Evolutionary conservation across 2,113 vertebrate species (phyloP).

Genomic region (Syngnathus floridae): DNA sequence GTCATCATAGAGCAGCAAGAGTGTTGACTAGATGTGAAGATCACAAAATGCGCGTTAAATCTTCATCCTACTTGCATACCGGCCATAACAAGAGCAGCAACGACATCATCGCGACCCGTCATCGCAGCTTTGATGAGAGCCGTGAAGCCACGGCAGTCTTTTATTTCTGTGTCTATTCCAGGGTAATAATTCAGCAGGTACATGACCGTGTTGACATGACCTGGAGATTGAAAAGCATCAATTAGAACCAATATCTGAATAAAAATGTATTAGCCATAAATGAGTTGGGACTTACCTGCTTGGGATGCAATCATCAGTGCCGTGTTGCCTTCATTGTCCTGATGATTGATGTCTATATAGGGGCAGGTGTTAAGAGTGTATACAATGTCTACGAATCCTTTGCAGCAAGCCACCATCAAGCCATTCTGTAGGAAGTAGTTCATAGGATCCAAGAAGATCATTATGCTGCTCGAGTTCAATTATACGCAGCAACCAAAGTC

Average conservation of each 20-base stretch:
- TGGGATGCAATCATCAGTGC: conserved; percentile 86
- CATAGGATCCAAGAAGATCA: background rate
- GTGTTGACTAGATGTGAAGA: background rate
- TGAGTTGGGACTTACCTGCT: conserved; percentile 67
- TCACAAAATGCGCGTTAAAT: background rate
- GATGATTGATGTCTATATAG: conserved; percentile 79
- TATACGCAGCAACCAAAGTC: background rate
- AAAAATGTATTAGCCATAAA: no score
- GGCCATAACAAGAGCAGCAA: conserved; percentile 78
- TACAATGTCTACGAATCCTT: conserved; percentile 74
- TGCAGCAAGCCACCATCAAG: conserved; percentile 81
- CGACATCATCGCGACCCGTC: conserved; percentile 68
- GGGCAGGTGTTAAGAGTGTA: conserved; percentile 73
- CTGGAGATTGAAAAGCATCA: conserved; percentile 45
- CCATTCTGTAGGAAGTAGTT: conserved; percentile 67
- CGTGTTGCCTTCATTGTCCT: conserved; percentile 86
- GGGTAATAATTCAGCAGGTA: conserved; percentile 81
- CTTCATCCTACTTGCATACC: conserved; percentile 56
- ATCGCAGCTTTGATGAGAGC: conserved; percentile 86
- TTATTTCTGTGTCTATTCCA: conserved; percentile 69
- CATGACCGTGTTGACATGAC: conserved; percentile 74
- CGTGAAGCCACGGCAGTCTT: conserved; percentile 78
- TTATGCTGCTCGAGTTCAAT: no score
- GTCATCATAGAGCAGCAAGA: background rate
- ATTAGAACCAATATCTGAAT: background rate